phyloP scores from a whole-genome alignment of 2,113 vertebrate genomes.

The Herpailurus yagouaroundi region DNA sequence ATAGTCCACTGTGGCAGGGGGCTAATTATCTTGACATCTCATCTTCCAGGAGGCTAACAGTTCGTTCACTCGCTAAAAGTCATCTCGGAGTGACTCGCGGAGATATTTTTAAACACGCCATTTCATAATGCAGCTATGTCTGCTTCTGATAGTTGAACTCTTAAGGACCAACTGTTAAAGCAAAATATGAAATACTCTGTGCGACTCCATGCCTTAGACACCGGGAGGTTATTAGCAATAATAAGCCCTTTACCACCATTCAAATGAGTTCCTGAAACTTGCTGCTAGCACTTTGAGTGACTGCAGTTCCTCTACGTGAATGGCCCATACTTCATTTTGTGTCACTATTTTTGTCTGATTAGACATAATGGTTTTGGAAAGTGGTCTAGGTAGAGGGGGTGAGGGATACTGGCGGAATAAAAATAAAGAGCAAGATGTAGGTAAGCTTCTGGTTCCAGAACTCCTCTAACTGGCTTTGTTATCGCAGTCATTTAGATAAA shows the following conservation, averaged over 20 bases:
- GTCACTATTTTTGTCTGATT: constrained; percentile 22
- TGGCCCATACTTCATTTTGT: background rate
- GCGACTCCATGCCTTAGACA: constrained; percentile 26
- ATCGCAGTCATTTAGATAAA: background rate
- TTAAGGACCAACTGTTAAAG: constrained; percentile 44
- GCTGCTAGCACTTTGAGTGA: background rate
- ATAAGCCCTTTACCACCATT: constrained; percentile 38
- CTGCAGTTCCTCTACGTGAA: background rate
- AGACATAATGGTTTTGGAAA: constrained; percentile 41
- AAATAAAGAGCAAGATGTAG: background rate
- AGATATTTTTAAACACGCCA: constrained; percentile 73
- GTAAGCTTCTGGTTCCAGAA: background rate
- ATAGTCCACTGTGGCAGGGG: constrained; percentile 48
- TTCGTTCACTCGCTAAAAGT: constrained; percentile 61
- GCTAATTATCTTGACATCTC: constrained; percentile 77
- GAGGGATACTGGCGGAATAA: background rate
- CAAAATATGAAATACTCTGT: constrained; percentile 50
- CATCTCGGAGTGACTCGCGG: constrained; percentile 26
- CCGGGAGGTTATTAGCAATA: constrained; percentile 46
- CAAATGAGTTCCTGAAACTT: background rate
- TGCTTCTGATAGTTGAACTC: constrained; percentile 46
- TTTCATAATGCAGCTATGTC: constrained; percentile 54
- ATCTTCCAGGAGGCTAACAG: constrained; percentile 69
- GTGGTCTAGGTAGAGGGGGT: background rate
- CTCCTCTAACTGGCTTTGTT: background rate